A percentile compares a stretch with the other conserved stretches of the same genome.
Conservation (phyloP, 2,113 vertebrate genomes). For the Octodon degus region DNA sequence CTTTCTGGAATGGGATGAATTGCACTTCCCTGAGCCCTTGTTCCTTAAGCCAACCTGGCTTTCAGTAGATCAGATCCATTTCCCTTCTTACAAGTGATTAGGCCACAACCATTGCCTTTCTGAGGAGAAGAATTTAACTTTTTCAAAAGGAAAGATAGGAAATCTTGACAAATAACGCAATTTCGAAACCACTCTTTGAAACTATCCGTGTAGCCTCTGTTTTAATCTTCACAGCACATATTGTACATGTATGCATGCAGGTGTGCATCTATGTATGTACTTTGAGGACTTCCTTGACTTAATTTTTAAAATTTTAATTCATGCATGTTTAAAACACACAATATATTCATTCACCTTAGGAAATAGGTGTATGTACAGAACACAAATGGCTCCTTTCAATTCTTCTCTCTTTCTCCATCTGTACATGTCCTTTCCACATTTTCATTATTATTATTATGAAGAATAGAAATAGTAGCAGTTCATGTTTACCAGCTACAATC, state of each 20-base stretch:
- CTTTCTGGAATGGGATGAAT: background rate
- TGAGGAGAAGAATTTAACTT: background rate
- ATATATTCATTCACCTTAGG: background rate
- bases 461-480: too few species aligned
- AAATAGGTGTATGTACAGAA: background rate
- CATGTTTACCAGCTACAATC: background rate
- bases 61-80: background rate
- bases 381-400: background rate
- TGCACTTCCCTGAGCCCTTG: background rate
- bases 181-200: background rate
- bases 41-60: background rate
- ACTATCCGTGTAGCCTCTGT: background rate
- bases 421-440: background rate
- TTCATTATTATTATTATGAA: background rate
- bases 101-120: background rate
- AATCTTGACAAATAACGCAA: background rate
- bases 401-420: background rate
- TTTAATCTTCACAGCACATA: background rate
- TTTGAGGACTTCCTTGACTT: background rate
- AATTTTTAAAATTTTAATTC: background rate
- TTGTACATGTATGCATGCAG: background rate
- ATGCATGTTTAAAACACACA: background rate
- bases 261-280: background rate
- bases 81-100: background rate
- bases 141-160: fast-evolving